A percentile compares a stretch with the other conserved stretches of the same genome.
Conservation (phyloP, 2,888 invertebrate species). For the Hirtodrosophila cameraria region DNA sequence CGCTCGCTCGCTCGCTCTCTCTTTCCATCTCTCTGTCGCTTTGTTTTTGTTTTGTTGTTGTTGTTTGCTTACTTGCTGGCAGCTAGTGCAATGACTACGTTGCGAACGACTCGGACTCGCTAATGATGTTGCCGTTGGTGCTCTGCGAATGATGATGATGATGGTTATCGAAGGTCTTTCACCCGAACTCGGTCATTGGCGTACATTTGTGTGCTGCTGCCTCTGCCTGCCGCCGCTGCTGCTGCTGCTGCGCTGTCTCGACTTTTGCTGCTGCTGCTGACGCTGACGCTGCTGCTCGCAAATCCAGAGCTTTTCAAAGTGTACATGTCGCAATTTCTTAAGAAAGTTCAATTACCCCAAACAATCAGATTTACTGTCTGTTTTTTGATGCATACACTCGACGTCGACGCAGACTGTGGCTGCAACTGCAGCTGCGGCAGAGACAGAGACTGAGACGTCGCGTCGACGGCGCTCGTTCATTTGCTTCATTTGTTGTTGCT, state of each 20-base stretch:
- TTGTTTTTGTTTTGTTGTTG: slow-evolving; percentile 68
- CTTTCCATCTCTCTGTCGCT: slow-evolving; percentile 29
- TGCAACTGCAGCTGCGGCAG: slow-evolving; percentile 12
- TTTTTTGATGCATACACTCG: slow-evolving; percentile 79
- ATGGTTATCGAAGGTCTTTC: slow-evolving; percentile 85
- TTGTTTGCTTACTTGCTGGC: slow-evolving; percentile 46
- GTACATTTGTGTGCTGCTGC: slow-evolving; percentile 82
- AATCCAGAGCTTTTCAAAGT: slow-evolving; percentile 83
- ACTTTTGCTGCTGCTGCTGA: slow-evolving; percentile 34
- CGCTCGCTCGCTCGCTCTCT: slow-evolving; percentile 11
- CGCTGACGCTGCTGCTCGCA: slow-evolving; percentile 75
- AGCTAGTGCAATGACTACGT: slow-evolving; percentile 71
- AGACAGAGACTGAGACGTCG: too few relatives aligned
- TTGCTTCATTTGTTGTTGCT: slow-evolving; percentile 60
- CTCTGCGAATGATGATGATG: slow-evolving; percentile 81
- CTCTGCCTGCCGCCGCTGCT: slow-evolving; percentile 48
- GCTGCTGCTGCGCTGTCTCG: slow-evolving; percentile 45
- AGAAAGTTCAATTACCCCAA: slow-evolving; percentile 84
- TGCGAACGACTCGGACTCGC: slow-evolving; percentile 57
- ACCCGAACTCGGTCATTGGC: slow-evolving; percentile 85
- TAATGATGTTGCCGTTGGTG: slow-evolving; percentile 73
- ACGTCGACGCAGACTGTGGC: slow-evolving; percentile 37
- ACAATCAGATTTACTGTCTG: slow-evolving; percentile 83
- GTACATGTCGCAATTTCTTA: slow-evolving; percentile 83
- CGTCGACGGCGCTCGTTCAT: slow-evolving; percentile 51